Conservation (phyloP, 2,797 vertebrate species). For the Huso huso region DNA sequence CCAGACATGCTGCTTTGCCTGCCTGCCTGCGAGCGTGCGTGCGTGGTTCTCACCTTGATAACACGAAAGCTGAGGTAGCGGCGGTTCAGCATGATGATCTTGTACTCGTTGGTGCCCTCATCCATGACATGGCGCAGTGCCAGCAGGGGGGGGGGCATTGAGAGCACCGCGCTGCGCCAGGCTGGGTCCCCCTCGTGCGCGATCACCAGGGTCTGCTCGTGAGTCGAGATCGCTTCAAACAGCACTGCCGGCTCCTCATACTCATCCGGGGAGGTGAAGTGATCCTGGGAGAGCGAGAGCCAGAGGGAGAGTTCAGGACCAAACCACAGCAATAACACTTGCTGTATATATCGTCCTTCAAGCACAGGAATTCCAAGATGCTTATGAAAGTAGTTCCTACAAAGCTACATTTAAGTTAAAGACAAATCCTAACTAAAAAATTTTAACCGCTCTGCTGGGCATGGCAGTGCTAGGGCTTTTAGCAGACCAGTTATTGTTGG, state of each 20-base stretch:
- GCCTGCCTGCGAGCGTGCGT: too few relatives aligned
- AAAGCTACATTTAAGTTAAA: too few relatives aligned
- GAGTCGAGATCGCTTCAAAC: conserved; percentile 87
- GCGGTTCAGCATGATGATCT: conserved; percentile 95
- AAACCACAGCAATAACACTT: too few relatives aligned
- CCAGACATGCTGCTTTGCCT: neutral
- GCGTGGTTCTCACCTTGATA: conserved; percentile 72
- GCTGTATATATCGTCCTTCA: too few relatives aligned
- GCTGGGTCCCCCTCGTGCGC: conserved; percentile 95
- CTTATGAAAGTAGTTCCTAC: too few relatives aligned
- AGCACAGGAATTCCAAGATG: too few relatives aligned
- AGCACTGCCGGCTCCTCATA: conserved; percentile 91
- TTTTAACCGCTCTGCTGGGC: conserved; percentile 20
- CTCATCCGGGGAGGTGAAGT: conserved; percentile 96
- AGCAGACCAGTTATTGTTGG: too few relatives aligned
- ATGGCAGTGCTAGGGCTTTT: too few relatives aligned
- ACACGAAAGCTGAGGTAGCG: conserved; percentile 94
- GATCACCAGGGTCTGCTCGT: conserved; percentile 90
- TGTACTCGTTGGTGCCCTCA: conserved; percentile 95
- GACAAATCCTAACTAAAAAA: too few relatives aligned
- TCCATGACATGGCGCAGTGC: conserved; percentile 93
- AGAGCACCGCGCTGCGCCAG: conserved; percentile 92
- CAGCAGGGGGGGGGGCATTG: conserved; percentile 85
- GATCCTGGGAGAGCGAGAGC: conserved; percentile 64
- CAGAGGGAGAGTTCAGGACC: neutral